Evolutionary conservation across 2,797 vertebrate genomes (phyloP).

Genomic region (Anolis apletophallus): DNA sequence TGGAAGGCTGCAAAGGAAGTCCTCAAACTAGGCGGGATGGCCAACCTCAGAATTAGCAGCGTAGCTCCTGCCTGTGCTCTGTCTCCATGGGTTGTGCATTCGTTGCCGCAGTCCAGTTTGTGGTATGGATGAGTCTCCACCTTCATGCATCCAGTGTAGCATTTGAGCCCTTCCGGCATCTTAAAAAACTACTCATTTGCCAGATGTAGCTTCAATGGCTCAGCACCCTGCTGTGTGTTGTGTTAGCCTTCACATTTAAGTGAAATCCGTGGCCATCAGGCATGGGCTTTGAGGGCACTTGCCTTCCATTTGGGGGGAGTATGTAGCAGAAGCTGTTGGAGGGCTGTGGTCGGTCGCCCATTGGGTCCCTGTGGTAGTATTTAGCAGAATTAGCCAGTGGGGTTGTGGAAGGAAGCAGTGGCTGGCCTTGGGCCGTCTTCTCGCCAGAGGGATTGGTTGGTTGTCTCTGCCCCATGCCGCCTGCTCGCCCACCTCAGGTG

Average conservation of each 20-base stretch:
- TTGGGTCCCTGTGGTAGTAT: background rate
- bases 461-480: conserved; percentile 3
- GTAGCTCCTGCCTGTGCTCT: background rate
- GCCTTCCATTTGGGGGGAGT: background rate
- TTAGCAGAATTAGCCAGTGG: background rate
- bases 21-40: no score
- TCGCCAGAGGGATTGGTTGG: background rate
- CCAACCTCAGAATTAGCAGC: no score
- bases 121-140: background rate
- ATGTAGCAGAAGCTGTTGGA: background rate
- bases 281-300: background rate
- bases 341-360: background rate
- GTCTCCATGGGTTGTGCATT: accelerated
- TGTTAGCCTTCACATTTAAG: background rate
- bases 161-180: background rate
- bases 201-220: background rate
- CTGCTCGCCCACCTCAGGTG: conserved; percentile 11
- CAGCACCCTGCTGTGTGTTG: background rate
- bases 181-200: background rate
- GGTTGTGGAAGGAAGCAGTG: background rate
- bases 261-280: background rate
- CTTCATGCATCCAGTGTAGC: background rate
- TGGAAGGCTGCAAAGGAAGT: background rate
- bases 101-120: background rate
- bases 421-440: background rate